Percentiles rank a stretch among this genome's conserved stretches.
Conservation (phyloP, 2,888 invertebrate species). For the Protodeltote pygarga region DNA sequence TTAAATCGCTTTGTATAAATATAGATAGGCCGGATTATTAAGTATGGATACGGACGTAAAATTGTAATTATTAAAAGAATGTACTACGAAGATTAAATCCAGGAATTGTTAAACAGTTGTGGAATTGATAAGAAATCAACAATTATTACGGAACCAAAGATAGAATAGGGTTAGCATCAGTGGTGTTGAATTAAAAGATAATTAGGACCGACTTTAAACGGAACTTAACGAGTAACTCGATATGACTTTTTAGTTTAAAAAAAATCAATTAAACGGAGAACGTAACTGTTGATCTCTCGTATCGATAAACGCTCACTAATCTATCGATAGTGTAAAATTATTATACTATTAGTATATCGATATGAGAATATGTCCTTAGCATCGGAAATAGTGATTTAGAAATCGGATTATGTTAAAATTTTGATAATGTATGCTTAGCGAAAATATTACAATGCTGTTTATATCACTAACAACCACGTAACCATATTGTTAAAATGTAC, state of each 20-base stretch:
- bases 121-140: constrained; percentile 78
- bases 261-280: constrained; percentile 24
- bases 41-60: constrained; percentile 30
- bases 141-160: constrained; percentile 78
- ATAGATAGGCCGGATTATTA: constrained; percentile 32
- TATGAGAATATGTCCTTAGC: constrained; percentile 43
- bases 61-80: constrained; percentile 39
- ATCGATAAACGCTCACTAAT: constrained; percentile 49
- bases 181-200: constrained; percentile 33
- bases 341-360: constrained; percentile 34
- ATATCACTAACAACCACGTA: constrained; percentile 38
- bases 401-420: constrained; percentile 39
- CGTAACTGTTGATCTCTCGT: constrained; percentile 33
- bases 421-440: constrained; percentile 34
- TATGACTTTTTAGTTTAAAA: constrained; percentile 35
- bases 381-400: constrained; percentile 35
- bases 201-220: constrained; percentile 34
- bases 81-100: constrained; percentile 51
- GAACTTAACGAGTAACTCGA: constrained; percentile 16
- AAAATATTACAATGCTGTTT: constrained; percentile 43
- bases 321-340: constrained; percentile 35
- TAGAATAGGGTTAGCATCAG: constrained; percentile 55
- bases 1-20: constrained; percentile 37
- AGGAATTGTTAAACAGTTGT: constrained; percentile 75
- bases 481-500: constrained; percentile 48